These are phyloP conservation scores for Gobionotothen gibberifrons DNA, from an alignment of 2,797 vertebrate genomes.

Conservation along the genomic window DNA sequence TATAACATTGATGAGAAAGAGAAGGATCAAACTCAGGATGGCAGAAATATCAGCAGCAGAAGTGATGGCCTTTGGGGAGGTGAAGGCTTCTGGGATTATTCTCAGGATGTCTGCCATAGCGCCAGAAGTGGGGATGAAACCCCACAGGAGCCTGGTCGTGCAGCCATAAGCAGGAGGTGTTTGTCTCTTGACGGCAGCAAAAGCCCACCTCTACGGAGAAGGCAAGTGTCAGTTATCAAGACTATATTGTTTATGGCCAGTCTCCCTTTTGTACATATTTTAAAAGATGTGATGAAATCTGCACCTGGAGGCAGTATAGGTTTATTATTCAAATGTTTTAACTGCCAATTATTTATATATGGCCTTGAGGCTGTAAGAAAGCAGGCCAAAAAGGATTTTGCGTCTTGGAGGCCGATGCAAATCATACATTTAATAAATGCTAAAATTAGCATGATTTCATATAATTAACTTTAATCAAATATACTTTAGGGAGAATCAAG, in stretches of 20 bases:
- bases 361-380: constrained; percentile 1
- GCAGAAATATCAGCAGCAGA: constrained; percentile 22
- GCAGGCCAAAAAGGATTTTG: constrained; percentile 6
- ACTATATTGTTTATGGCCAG: constrained; percentile 8
- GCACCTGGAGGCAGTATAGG: background rate
- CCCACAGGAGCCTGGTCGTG: constrained; percentile 53
- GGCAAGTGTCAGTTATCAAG: constrained; percentile 63
- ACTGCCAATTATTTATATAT: constrained; percentile 8
- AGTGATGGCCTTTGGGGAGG: constrained; percentile 51
- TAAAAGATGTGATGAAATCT: constrained; percentile 18
- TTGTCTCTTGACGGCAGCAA: constrained; percentile 50
- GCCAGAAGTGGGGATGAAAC: constrained; percentile 60
- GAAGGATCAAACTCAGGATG: constrained; percentile 35
- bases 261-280: constrained; percentile 5
- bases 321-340: constrained; percentile 10
- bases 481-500: too few relatives aligned
- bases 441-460: background rate
- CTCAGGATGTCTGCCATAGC: constrained; percentile 47
- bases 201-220: constrained; percentile 67
- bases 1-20: constrained; percentile 46
- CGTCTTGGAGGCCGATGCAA: background rate
- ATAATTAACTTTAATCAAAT: too few relatives aligned
- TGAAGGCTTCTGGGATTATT: constrained; percentile 58
- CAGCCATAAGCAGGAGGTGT: constrained; percentile 30
- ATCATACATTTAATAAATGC: constrained; percentile 11